Evolutionary conservation across 2,888 invertebrate species (phyloP).

Genomic region (Temnothorax rugatulus): DNA sequence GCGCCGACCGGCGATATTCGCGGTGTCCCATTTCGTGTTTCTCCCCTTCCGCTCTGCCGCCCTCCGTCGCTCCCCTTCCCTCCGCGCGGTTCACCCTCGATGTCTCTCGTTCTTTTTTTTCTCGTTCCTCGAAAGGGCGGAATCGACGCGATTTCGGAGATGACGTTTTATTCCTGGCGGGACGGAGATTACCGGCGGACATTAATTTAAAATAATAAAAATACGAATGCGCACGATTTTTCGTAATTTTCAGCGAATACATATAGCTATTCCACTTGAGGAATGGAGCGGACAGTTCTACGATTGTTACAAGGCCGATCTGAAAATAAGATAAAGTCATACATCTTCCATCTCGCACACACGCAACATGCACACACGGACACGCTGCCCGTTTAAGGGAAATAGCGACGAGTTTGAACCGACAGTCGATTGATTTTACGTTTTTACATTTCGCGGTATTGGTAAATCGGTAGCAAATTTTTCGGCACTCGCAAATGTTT

Average conservation of each 20-base stretch:
- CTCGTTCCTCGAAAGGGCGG: neutral
- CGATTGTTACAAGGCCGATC: neutral
- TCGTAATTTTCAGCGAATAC: neutral
- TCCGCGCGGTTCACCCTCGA: neutral
- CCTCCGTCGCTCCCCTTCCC: neutral
- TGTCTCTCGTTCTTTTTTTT: neutral
- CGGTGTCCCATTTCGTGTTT: constrained; percentile 55
- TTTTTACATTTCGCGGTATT: neutral
- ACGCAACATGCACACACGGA: neutral
- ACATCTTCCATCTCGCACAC: neutral
- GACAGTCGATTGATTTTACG: neutral
- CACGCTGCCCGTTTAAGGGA: neutral
- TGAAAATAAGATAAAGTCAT: constrained; percentile 21
- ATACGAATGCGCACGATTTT: neutral
- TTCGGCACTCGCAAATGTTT: constrained; percentile 30
- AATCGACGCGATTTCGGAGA: constrained; percentile 19
- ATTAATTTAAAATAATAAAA: neutral
- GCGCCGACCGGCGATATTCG: constrained; percentile 66
- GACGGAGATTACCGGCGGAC: neutral
- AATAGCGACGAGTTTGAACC: constrained; percentile 10
- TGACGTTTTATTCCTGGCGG: neutral
- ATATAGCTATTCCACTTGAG: neutral
- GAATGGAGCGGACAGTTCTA: constrained; percentile 34
- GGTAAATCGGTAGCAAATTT: neutral
- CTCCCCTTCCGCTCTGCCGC: neutral